Conservation (phyloP, 2,113 vertebrate species). For the Rhinopomastus cyanomelas region DNA sequence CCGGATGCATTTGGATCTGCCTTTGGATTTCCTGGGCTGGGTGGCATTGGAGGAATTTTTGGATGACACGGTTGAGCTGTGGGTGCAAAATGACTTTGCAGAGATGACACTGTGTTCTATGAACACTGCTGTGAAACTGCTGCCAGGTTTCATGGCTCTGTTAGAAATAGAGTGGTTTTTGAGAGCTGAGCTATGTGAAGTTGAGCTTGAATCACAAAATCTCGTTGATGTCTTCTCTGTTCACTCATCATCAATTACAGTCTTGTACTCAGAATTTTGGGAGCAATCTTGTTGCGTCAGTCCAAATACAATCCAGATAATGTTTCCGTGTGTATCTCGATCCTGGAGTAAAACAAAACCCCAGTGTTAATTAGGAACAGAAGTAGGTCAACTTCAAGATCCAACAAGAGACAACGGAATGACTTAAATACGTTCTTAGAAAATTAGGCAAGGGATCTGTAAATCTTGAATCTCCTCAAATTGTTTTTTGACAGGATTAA, state of each 20-base stretch:
- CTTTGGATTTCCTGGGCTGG: not conserved
- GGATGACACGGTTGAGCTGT: not conserved
- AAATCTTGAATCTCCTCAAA: slow-evolving; percentile 42
- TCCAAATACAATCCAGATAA: not conserved
- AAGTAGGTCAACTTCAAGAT: slow-evolving; percentile 15
- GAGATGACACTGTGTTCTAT: not conserved
- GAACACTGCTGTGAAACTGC: not conserved
- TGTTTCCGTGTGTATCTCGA: not conserved
- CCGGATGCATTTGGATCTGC: not conserved
- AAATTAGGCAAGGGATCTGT: not conserved
- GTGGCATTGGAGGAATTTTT: not conserved
- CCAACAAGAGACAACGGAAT: not conserved
- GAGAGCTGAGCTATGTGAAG: not conserved
- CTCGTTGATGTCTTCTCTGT: not conserved
- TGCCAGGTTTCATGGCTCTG: not conserved
- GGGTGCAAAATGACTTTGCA: slow-evolving; percentile 18
- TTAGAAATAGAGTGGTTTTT: not conserved
- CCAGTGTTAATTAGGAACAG: not conserved
- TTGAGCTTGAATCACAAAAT: not conserved
- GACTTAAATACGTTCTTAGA: slow-evolving; percentile 13
- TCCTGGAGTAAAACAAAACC: not conserved
- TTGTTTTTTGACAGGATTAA: not conserved
- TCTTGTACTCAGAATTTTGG: not conserved
- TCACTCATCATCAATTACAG: not conserved
- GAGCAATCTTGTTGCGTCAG: not conserved